phyloP scores from a whole-genome alignment of 2,797 vertebrate genomes.

The Sphaeramia orbicularis region DNA sequence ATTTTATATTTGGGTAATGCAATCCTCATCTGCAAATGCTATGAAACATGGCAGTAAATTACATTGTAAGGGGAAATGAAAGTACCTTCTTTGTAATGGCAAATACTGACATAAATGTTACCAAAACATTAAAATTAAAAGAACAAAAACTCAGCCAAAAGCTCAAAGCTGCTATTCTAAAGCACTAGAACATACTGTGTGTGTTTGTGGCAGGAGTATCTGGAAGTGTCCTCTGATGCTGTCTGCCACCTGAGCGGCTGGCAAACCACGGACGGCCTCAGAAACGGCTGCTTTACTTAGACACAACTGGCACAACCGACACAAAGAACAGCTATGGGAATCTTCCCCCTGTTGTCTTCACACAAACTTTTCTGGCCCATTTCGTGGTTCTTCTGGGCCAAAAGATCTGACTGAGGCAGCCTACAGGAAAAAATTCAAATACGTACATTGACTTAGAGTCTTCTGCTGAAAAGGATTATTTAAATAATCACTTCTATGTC shows the following conservation, averaged over 20 bases:
- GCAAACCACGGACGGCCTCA: conserved; percentile 39
- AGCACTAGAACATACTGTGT: neutral
- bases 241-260: conserved; percentile 23
- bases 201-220: neutral
- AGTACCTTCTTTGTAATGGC: too few species aligned
- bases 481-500: too few species aligned
- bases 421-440: too few species aligned
- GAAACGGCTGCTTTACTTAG: conserved; percentile 21
- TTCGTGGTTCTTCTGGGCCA: too few species aligned
- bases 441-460: too few species aligned
- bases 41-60: too few species aligned
- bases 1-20: neutral
- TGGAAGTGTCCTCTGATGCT: conserved; percentile 11
- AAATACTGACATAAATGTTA: neutral
- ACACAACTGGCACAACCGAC: conserved; percentile 26
- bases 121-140: neutral
- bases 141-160: neutral
- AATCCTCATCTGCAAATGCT: neutral
- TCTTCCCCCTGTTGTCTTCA: conserved; percentile 46
- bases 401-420: too few species aligned
- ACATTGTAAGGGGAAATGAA: too few species aligned
- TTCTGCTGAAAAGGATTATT: too few species aligned
- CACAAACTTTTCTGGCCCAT: conserved; percentile 20
- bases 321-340: conserved; percentile 62
- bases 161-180: neutral